phyloP scores from a whole-genome alignment of 2,113 vertebrate genomes.

The Heliornis fulica region DNA sequence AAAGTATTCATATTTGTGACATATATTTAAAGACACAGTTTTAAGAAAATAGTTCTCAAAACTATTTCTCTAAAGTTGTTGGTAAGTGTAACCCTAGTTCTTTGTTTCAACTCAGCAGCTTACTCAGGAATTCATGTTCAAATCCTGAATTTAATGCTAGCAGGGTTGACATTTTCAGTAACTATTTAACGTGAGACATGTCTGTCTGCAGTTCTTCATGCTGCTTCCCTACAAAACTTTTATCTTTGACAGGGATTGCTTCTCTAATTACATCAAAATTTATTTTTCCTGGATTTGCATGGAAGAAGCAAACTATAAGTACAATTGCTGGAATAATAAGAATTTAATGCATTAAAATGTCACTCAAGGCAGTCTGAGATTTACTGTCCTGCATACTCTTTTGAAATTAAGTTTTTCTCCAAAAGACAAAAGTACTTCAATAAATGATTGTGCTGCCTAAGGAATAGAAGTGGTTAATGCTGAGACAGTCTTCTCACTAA shows the following conservation, averaged over 20 bases:
- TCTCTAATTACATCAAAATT: background rate
- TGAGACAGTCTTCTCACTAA: background rate
- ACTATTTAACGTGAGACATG: background rate
- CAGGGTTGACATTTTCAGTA: background rate
- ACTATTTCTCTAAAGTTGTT: background rate
- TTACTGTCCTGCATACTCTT: background rate
- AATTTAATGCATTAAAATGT: background rate
- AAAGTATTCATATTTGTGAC: background rate
- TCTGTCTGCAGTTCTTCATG: background rate
- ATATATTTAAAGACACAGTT: background rate
- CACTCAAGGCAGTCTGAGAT: background rate
- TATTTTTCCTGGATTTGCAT: background rate
- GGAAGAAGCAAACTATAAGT: background rate
- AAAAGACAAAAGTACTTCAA: background rate
- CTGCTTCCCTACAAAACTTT: background rate
- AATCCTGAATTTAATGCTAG: background rate
- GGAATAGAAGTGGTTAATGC: background rate
- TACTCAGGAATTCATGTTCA: background rate
- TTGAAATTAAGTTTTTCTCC: background rate
- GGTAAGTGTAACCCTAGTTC: background rate
- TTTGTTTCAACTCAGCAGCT: background rate
- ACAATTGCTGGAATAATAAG: background rate
- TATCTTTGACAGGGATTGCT: background rate
- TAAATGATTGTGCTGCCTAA: background rate
- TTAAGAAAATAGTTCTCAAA: background rate